Evolutionary conservation across 2,888 invertebrate genomes (phyloP).

Genomic region (Pollenia griseotomentosa): DNA sequence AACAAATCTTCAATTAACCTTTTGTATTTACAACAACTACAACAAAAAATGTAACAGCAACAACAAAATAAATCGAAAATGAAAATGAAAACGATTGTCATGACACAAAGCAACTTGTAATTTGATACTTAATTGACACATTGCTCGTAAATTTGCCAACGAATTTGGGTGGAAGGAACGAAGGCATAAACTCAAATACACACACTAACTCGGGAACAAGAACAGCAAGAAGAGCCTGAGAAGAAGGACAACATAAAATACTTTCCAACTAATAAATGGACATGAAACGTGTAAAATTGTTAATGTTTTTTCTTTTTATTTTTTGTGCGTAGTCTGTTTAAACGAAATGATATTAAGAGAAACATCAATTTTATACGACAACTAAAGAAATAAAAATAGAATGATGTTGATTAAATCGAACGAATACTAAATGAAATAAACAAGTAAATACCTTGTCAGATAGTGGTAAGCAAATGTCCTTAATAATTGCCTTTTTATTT

Average conservation of each 20-base stretch:
- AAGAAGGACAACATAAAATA: constrained; percentile 46
- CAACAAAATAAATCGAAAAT: constrained; percentile 49
- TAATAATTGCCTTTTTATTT: too few relatives aligned
- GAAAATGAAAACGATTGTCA: constrained; percentile 65
- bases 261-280: constrained; percentile 30
- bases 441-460: not conserved
- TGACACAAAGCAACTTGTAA: constrained; percentile 84
- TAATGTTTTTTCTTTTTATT: not conserved
- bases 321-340: not conserved
- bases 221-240: constrained; percentile 42
- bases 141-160: constrained; percentile 83
- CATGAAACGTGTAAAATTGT: constrained; percentile 43
- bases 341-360: constrained; percentile 3
- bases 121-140: constrained; percentile 85
- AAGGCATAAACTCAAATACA: constrained; percentile 10
- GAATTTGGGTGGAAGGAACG: constrained; percentile 46
- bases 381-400: constrained; percentile 47
- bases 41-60: constrained; percentile 26
- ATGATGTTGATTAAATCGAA: constrained; percentile 39
- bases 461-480: too few relatives aligned
- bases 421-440: constrained; percentile 4
- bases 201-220: constrained; percentile 1
- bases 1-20: constrained; percentile 80
- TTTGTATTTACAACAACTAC: constrained; percentile 58
- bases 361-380: constrained; percentile 37